Conservation (phyloP, 2,113 vertebrate genomes). For the Callospermophilus lateralis region DNA sequence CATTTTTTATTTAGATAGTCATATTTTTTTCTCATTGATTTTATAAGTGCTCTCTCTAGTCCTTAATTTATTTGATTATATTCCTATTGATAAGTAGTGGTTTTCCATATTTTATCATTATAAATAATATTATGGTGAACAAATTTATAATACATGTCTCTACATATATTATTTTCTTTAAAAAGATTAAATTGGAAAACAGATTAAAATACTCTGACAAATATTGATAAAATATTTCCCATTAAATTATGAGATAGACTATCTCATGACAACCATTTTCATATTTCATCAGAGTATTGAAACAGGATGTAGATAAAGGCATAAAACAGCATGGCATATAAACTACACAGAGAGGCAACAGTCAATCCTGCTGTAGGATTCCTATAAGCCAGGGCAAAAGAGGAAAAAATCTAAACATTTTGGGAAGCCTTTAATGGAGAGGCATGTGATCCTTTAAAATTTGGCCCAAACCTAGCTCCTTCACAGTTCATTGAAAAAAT, state of each 20-base stretch:
- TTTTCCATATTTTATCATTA: slow-evolving; percentile 36
- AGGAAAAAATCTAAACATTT: background rate
- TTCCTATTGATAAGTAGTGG: background rate
- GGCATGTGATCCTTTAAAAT: background rate
- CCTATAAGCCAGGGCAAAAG: background rate
- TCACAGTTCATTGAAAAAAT: background rate
- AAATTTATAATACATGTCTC: slow-evolving; percentile 25
- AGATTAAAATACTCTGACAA: background rate
- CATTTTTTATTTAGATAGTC: background rate
- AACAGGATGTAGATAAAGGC: background rate
- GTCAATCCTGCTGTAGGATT: background rate
- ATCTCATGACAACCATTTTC: background rate
- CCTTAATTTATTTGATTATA: background rate
- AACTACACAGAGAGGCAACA: background rate
- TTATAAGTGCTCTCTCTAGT: background rate
- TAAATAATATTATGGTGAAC: slow-evolving; percentile 16
- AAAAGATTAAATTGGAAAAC: slow-evolving; percentile 12
- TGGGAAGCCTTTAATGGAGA: background rate
- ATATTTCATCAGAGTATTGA: background rate
- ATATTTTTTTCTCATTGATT: background rate
- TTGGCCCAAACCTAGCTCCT: background rate
- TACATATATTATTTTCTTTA: background rate
- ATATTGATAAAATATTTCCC: slow-evolving; percentile 44
- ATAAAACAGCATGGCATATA: background rate
- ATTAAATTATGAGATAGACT: background rate